These are phyloP conservation scores for Iguana delicatissima DNA, from an alignment of 2,797 vertebrate genomes.

Conservation along the genomic window DNA sequence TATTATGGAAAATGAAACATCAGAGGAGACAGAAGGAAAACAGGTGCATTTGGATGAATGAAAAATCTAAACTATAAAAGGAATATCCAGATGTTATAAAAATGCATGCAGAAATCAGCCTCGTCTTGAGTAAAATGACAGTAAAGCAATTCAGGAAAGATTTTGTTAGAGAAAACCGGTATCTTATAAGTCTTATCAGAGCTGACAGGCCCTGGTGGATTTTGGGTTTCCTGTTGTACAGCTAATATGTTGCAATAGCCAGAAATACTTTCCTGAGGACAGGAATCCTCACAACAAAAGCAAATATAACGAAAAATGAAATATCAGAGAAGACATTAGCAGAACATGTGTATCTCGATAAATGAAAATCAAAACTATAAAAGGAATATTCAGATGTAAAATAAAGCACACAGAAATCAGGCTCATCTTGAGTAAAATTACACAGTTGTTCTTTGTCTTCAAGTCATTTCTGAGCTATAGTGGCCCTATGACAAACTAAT, in stretches of 20 bases:
- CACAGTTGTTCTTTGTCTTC: too few relatives aligned
- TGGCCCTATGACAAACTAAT: too few relatives aligned
- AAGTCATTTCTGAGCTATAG: too few relatives aligned
- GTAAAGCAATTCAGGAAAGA: neutral
- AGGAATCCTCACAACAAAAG: neutral
- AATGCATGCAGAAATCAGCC: neutral
- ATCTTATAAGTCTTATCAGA: too few relatives aligned
- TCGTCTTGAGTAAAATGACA: too few relatives aligned
- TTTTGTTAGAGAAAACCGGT: neutral
- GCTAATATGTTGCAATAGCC: neutral
- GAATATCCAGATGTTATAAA: neutral
- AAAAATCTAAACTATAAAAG: neutral
- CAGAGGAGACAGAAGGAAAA: neutral
- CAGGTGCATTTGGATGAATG: neutral
- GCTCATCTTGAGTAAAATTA: constrained; percentile 15
- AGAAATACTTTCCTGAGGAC: neutral
- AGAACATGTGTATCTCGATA: neutral
- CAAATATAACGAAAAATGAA: too few relatives aligned
- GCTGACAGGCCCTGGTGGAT: neutral
- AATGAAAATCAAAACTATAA: neutral
- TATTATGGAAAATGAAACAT: neutral
- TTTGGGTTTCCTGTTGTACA: neutral
- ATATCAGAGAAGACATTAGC: too few relatives aligned
- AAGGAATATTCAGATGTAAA: neutral
- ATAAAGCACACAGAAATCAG: neutral